Base-by-base conservation (phyloP, 2,113 vertebrate genomes). In the Nannobrachium achirus region DNA sequence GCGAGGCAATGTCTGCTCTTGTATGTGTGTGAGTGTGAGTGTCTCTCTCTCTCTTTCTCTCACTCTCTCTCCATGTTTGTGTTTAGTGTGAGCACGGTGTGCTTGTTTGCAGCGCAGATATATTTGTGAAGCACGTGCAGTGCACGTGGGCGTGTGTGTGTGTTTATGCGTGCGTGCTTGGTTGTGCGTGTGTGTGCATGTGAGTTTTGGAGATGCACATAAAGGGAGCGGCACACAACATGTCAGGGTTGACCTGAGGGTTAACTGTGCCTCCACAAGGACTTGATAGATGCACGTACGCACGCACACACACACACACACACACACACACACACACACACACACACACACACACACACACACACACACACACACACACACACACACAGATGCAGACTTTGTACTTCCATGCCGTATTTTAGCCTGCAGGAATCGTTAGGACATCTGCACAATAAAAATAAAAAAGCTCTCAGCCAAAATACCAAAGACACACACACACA, bases 371-470 rank as follows among this genome's bases (percentile, higher is more conserved):
- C 46, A 44, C 16, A 10, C 62, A 39, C n/a, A 39, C 7, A 53
- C 45, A 38, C 48, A 40, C 53, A 59, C 20, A 25, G 7, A 63
- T 0, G 66, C 62, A 75, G 60, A 61, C 52, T 42, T 9, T 53
- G 33, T 69, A 50, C 8, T 46, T 33, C 71, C 63, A 76, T 71
- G 55, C 53, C 78, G 61, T 64, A 66, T 80, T 42, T 75, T 10
- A 80, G 76, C 74, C 76, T 80, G 57, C 59, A 80, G 80, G 77
- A 88, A 71, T 56, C 53, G 75, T 10, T 56, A 78, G 60, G 73
- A 86, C 81, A 85, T 82, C 77, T 86, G 80, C 76, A 83, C 80
- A 71, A 63, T 84, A 81, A 86, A 87, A 63, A 87, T 58, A 45
- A 68, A 86, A 83, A 56, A 52, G 78, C 78, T 73, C 52, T 45